Percentiles rank a stretch among this genome's conserved stretches.
Conservation (phyloP, 1,140 invertebrate genomes). For the Pogonomyrmex barbatus region DNA sequence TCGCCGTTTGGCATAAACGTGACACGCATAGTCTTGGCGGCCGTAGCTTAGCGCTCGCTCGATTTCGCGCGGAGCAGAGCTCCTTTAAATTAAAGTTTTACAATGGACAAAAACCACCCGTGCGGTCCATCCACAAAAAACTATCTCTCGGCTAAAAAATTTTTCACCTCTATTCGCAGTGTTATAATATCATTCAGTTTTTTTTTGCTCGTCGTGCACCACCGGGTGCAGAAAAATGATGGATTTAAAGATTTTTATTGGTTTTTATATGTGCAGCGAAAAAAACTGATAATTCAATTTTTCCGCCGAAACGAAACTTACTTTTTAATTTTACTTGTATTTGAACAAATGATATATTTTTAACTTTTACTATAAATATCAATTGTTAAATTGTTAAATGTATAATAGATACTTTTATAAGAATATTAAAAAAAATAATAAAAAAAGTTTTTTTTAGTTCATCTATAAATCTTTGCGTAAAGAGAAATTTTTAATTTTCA, state of each 20-base stretch:
- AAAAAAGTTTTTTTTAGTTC: neutral
- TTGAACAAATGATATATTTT: neutral
- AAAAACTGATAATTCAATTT: neutral
- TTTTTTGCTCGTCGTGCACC: neutral
- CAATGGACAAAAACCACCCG: neutral
- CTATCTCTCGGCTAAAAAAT: neutral
- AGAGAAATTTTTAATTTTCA: neutral
- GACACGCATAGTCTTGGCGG: neutral
- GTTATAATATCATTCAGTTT: neutral
- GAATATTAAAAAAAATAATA: neutral
- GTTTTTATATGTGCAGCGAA: neutral
- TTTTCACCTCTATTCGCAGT: neutral
- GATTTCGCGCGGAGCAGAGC: neutral
- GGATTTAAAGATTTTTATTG: neutral
- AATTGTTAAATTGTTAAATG: neutral
- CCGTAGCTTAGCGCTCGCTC: neutral
- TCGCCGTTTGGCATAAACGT: slow-evolving; percentile 30
- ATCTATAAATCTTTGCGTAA: neutral
- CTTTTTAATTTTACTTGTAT: neutral
- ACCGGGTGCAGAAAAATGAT: neutral
- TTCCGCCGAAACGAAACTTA: neutral
- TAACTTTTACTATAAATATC: neutral
- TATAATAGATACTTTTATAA: neutral
- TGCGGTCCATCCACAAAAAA: neutral
- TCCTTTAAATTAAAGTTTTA: neutral